These are phyloP conservation scores for Dreissena polymorpha DNA, from an alignment of 1,140 invertebrate species.

Conservation along the genomic window DNA sequence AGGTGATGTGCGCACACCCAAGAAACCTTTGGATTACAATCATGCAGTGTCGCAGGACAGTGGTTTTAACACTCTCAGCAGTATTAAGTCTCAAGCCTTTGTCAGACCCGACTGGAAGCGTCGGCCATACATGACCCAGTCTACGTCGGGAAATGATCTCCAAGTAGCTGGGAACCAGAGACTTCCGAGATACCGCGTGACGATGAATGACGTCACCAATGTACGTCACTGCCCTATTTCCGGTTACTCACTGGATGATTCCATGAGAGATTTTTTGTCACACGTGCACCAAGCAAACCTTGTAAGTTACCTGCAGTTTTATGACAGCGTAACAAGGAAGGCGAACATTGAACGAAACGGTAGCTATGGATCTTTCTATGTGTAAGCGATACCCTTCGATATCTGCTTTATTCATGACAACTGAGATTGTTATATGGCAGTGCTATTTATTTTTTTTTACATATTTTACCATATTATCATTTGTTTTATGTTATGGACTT, in stretches of 20 bases:
- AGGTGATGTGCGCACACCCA: slow-evolving; percentile 5
- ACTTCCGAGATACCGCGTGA: slow-evolving; percentile 46
- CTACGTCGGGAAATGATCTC: slow-evolving; percentile 8
- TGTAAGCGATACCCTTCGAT: too few species aligned
- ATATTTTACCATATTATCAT: too few species aligned
- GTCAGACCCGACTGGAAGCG: slow-evolving; percentile 30
- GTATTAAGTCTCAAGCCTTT: not conserved
- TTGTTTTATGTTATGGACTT: too few species aligned
- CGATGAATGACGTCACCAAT: slow-evolving; percentile 1
- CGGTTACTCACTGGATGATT: slow-evolving; percentile 38
- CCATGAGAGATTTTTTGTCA: slow-evolving; percentile 48
- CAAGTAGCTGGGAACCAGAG: not conserved
- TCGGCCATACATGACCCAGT: slow-evolving; percentile 33
- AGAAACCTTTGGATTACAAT: slow-evolving; percentile 19
- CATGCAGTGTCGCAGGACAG: slow-evolving; percentile 6
- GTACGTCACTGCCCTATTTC: slow-evolving; percentile 11
- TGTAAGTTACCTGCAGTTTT: slow-evolving; percentile 23
- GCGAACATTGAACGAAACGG: too few species aligned
- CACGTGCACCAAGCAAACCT: slow-evolving; percentile 44
- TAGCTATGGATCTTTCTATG: too few species aligned
- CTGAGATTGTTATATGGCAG: too few species aligned
- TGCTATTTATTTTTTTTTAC: too few species aligned
- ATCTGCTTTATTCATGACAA: too few species aligned
- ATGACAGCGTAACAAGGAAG: slow-evolving; percentile 37
- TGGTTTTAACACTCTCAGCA: not conserved